Percentiles rank a stretch among this genome's conserved stretches.
Evolutionary conservation across 2,797 vertebrate genomes (phyloP).

Genomic region (Catamblyrhynchus diadema): DNA sequence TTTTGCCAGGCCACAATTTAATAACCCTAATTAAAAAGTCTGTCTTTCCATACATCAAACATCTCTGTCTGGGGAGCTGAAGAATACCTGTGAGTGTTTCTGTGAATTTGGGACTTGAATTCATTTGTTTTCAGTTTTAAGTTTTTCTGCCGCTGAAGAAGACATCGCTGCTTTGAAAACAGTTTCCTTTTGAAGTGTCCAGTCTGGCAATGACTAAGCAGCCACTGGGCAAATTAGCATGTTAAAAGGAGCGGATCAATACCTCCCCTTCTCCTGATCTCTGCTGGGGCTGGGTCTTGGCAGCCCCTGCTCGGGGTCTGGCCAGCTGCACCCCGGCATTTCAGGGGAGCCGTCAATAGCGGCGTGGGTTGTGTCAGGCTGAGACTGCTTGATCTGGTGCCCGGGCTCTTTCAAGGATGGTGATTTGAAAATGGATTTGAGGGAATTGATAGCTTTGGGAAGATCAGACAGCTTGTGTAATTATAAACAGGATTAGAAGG

Average conservation of each 20-base stretch:
- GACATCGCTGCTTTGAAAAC: conserved; percentile 78
- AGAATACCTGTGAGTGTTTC: neutral
- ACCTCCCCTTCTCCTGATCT: conserved; percentile 50
- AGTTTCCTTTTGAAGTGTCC: conserved; percentile 84
- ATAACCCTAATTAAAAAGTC: conserved; percentile 38
- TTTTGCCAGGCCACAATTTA: conserved; percentile 19
- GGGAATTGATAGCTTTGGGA: conserved; percentile 69
- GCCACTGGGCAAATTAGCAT: conserved; percentile 84
- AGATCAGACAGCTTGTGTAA: conserved; percentile 70
- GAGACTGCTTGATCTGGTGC: conserved; percentile 59
- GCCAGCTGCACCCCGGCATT: conserved; percentile 57
- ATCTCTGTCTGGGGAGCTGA: conserved; percentile 10
- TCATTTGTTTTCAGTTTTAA: conserved; percentile 69
- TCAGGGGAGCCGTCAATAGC: conserved; percentile 21
- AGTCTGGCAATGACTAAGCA: conserved; percentile 77
- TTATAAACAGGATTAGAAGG: conserved; percentile 75
- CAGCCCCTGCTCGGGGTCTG: conserved; percentile 5
- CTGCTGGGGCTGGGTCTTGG: conserved; percentile 12
- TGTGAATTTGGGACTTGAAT: conserved; percentile 66
- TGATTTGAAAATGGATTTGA: conserved; percentile 66
- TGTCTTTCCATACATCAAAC: conserved; percentile 38
- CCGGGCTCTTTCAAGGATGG: conserved; percentile 63
- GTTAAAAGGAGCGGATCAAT: conserved; percentile 87
- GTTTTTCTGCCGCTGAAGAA: conserved; percentile 70
- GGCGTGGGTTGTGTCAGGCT: neutral